Evolutionary conservation across 2,797 vertebrate genomes (phyloP).

Genomic region (Capromys pilorides): DNA sequence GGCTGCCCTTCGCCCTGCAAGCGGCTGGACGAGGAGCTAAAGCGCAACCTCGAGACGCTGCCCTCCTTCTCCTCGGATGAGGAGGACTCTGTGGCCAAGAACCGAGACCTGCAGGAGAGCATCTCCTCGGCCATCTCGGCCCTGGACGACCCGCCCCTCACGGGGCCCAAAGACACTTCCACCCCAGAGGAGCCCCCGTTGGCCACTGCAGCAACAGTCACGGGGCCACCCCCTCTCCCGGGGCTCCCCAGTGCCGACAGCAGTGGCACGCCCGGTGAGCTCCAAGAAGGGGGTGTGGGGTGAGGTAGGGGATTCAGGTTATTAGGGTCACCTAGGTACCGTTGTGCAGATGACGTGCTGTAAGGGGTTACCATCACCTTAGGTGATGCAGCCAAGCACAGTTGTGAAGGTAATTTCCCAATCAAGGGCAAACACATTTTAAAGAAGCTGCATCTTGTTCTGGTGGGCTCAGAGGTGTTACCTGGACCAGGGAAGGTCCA

Average conservation of each 20-base stretch:
- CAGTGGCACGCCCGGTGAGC: constrained; percentile 73
- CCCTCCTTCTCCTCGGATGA: constrained; percentile 96
- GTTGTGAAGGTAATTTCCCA: not conserved
- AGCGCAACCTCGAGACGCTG: constrained; percentile 94
- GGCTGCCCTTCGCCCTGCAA: constrained; percentile 94
- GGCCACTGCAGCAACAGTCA: constrained; percentile 23
- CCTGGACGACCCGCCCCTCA: constrained; percentile 90
- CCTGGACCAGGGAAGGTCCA: not conserved
- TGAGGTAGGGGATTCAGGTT: accelerated
- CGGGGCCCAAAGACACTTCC: constrained; percentile 80
- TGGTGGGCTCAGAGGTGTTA: not conserved
- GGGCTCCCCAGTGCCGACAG: constrained; percentile 71
- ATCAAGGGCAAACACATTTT: not conserved
- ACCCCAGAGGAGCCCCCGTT: constrained; percentile 66
- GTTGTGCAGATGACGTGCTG: not conserved
- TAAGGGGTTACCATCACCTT: not conserved
- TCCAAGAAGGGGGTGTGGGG: not conserved
- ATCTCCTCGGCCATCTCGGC: constrained; percentile 96
- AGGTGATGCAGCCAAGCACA: not conserved
- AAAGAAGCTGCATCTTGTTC: not conserved
- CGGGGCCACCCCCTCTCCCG: constrained; percentile 78
- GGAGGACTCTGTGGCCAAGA: constrained; percentile 95
- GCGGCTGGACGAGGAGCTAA: constrained; percentile 94
- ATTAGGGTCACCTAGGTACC: accelerated
- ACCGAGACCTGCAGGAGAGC: constrained; percentile 96